Percentiles rank a stretch among this genome's conserved stretches.
These are phyloP conservation scores for Turdus rufiventris DNA, from an alignment of 2,113 vertebrate species.

Conservation along the genomic window DNA sequence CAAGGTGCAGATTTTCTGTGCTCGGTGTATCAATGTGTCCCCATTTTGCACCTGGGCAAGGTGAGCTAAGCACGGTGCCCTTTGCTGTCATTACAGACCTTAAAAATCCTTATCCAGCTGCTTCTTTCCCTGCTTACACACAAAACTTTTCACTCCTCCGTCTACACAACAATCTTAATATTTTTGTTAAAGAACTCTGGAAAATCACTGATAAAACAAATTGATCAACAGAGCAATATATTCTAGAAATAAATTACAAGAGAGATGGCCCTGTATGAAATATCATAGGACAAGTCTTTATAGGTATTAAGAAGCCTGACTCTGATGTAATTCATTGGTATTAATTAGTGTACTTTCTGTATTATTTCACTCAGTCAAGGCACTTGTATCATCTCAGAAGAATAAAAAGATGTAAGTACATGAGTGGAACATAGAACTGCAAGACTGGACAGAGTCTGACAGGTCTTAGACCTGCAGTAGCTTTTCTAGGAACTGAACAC, in stretches of 20 bases:
- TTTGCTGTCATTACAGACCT: background rate
- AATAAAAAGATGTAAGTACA: background rate
- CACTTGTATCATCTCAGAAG: background rate
- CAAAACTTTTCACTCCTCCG: background rate
- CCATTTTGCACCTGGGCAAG: background rate
- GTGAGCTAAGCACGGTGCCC: background rate
- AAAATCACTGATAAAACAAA: background rate
- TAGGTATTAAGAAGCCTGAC: background rate
- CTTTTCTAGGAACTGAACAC: background rate
- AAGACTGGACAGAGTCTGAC: background rate
- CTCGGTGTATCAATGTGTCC: background rate
- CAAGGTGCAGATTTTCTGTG: background rate
- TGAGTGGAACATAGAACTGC: background rate
- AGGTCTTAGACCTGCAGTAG: background rate
- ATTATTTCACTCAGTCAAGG: background rate
- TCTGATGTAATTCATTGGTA: fast-evolving
- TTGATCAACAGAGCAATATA: background rate
- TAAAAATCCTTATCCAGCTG: background rate
- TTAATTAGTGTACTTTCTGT: background rate
- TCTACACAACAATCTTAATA: background rate
- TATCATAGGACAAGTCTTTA: background rate
- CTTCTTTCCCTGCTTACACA: background rate
- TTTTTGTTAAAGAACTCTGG: background rate
- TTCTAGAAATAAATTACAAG: background rate
- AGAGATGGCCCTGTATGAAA: background rate